Evolutionary conservation across 2,113 vertebrate species (phyloP).

Genomic region (Gasterosteus nipponicus): DNA sequence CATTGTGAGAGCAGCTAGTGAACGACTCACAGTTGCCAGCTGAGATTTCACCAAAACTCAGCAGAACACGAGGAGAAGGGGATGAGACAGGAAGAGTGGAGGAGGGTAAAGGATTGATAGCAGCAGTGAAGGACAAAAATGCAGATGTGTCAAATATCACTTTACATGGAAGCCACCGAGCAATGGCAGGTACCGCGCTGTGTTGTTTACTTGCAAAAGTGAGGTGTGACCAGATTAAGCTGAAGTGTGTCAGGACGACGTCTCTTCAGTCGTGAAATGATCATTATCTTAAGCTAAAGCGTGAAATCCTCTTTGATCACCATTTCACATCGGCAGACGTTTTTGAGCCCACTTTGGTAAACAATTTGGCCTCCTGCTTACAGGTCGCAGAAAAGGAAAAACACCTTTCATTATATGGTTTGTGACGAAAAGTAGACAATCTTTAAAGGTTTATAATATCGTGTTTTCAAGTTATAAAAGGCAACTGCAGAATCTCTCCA

Average conservation of each 20-base stretch:
- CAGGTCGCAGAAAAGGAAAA: constrained; percentile 5
- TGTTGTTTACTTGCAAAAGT: constrained; percentile 38
- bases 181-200: not conserved
- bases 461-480: constrained; percentile 44
- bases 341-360: constrained; percentile 36
- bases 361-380: constrained; percentile 14
- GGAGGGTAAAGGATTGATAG: constrained; percentile 36
- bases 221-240: constrained; percentile 46
- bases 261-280: constrained; percentile 44
- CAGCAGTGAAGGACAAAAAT: constrained; percentile 32
- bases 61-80: constrained; percentile 78
- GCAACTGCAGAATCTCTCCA: constrained; percentile 92
- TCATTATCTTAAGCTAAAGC: constrained; percentile 36
- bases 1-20: constrained; percentile 90
- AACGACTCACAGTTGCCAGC: constrained; percentile 99
- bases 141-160: constrained; percentile 33
- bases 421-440: not conserved
- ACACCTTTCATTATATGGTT: not conserved
- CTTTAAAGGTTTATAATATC: not conserved
- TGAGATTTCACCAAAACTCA: constrained; percentile 98
- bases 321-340: constrained; percentile 25
- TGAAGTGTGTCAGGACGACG: constrained; percentile 26
- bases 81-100: constrained; percentile 54
- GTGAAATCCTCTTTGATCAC: constrained; percentile 56
- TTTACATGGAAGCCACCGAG: constrained; percentile 15